A percentile compares a stretch with the other conserved stretches of the same genome.
Evolutionary conservation across 2,797 vertebrate species (phyloP).

Genomic region (Salmo trutta): DNA sequence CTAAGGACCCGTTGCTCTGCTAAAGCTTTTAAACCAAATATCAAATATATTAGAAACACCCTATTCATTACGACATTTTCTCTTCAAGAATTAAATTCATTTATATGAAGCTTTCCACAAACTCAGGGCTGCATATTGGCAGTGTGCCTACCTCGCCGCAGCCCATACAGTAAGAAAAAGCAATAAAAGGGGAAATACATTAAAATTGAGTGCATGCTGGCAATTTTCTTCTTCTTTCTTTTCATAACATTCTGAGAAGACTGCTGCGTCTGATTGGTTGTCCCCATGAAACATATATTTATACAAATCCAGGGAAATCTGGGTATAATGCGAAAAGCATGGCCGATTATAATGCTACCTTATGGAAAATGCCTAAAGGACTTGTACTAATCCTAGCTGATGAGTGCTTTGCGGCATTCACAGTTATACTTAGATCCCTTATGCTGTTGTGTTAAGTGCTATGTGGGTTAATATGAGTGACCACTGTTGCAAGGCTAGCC

Average conservation of each 20-base stretch:
- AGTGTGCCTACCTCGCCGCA: neutral
- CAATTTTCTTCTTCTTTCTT: neutral
- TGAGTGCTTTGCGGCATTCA: conserved; percentile 35
- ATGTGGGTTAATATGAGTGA: neutral
- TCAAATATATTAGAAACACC: conserved; percentile 10
- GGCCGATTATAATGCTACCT: conserved; percentile 51
- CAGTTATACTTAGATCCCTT: conserved; percentile 13
- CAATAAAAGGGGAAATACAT: conserved; percentile 24
- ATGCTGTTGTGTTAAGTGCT: neutral
- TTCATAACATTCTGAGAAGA: conserved; percentile 12
- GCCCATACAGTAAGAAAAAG: conserved; percentile 16
- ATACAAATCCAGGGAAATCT: conserved; percentile 57
- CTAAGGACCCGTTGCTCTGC: neutral
- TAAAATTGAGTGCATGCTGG: conserved; percentile 9
- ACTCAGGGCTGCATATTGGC: conserved; percentile 37
- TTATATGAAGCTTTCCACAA: conserved; percentile 18
- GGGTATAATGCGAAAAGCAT: conserved; percentile 45
- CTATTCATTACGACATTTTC: conserved; percentile 17
- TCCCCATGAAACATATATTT: conserved; percentile 48
- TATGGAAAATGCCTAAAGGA: conserved; percentile 52
- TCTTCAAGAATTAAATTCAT: conserved; percentile 37
- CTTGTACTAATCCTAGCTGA: conserved; percentile 46
- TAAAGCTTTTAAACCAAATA: conserved; percentile 1
- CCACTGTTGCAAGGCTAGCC: neutral
- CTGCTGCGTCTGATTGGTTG: conserved; percentile 47